Base-by-base conservation (phyloP, 1,140 invertebrate species). In the Neodiprion pinetum region DNA sequence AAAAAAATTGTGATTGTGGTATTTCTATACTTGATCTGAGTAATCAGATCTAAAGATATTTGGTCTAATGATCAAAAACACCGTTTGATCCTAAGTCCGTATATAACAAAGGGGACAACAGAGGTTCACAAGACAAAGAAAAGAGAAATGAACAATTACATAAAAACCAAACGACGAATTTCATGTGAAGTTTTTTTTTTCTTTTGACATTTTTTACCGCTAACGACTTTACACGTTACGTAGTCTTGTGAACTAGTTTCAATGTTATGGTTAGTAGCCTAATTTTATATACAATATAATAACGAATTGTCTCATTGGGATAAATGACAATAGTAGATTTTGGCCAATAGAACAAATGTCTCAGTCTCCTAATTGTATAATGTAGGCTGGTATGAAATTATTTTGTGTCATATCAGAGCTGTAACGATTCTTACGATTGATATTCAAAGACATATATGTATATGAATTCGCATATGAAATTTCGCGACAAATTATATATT, bases 1-100 rank as follows among this genome's bases (percentile, higher is more conserved):
- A 50, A 69, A 50, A 69, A 69, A 69, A 65, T 14, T 69, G 67
- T 69, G 67, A 69, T 69, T 47, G 12, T 21, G 67, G 40, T 47
- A 47, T 69, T 69, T 69, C 67, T 69, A 23, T 23, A 23, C 40
- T 69, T 21, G 40, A 69, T 69, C 67, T 21, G 21, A 21, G 3
- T 7, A 11, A 12, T 69, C 67, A 23, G 53, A 9, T 61, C 53
- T 61, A 61, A 61, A 61, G 53, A 61, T 61, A 61, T 61, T 61
- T 61, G 53, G 53, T 61, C 53, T 61, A 61, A 61, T 9, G 53
- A 61, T 61, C 53, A 61, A 61, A 61, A 61, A 61, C 53, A 17
- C 11, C 53, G 53, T 61, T 61, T 61, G 11, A 61, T 61, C n/a
- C 53, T 61, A 40, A 40, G 28, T 40, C 28, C 28, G 28, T 40